Evolutionary conservation across 2,888 invertebrate species (phyloP).

Genomic region (Andrena dorsata): DNA sequence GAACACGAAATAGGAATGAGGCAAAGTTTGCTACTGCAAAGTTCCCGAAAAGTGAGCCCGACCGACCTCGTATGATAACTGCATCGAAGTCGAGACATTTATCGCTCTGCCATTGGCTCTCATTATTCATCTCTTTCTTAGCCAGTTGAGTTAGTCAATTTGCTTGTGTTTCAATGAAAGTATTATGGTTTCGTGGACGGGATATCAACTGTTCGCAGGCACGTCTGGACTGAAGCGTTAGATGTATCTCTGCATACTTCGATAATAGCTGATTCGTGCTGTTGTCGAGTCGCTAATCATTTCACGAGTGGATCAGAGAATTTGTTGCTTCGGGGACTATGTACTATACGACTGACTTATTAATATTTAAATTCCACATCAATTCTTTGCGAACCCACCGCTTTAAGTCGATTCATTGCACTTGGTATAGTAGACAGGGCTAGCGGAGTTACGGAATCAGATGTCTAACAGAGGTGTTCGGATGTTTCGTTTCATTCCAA

Average conservation of each 20-base stretch:
- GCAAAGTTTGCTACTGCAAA: constrained; percentile 67
- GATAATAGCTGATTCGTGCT: constrained; percentile 14
- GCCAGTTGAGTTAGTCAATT: constrained; percentile 61
- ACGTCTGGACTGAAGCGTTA: constrained; percentile 62
- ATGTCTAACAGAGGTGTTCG: too few relatives aligned
- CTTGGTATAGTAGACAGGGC: too few relatives aligned
- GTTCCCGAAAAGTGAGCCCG: constrained; percentile 69
- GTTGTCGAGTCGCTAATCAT: constrained; percentile 8
- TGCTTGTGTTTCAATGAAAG: constrained; percentile 20
- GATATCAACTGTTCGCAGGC: constrained; percentile 55
- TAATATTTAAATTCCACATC: too few relatives aligned
- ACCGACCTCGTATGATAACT: constrained; percentile 73
- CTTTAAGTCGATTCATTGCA: too few relatives aligned
- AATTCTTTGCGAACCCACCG: too few relatives aligned
- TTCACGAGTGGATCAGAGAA: too few relatives aligned
- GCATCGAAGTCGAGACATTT: constrained; percentile 83
- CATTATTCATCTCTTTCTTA: constrained; percentile 84
- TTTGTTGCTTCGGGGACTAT: too few relatives aligned
- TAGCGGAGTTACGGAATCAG: too few relatives aligned
- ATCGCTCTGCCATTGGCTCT: constrained; percentile 85
- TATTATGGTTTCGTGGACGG: constrained; percentile 42
- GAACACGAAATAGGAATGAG: constrained; percentile 45
- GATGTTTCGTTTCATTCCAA: too few relatives aligned
- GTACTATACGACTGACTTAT: too few relatives aligned
- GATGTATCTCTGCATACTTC: constrained; percentile 16